These are phyloP conservation scores for Dugesia japonica DNA, from an alignment of 2,888 invertebrate genomes.

Conservation along the genomic window DNA sequence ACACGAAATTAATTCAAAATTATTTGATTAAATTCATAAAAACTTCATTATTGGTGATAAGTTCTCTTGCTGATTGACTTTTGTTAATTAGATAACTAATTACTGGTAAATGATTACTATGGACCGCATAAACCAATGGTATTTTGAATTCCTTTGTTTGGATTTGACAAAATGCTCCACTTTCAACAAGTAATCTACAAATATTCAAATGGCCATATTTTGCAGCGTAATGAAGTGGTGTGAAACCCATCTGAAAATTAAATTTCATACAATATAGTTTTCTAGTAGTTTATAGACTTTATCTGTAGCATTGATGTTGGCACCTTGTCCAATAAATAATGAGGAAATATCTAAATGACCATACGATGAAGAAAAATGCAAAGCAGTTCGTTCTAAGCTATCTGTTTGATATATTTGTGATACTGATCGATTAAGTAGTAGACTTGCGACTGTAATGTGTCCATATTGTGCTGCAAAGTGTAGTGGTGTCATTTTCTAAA, in stretches of 20 bases:
- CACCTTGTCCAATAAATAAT: neutral
- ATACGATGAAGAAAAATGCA: neutral
- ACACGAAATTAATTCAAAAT: constrained; percentile 35
- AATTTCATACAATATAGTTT: neutral
- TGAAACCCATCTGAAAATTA: constrained; percentile 37
- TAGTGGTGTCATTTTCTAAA: neutral
- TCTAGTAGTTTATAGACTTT: neutral
- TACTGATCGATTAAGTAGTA: neutral
- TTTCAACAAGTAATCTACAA: constrained; percentile 78
- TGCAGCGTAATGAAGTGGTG: constrained; percentile 45
- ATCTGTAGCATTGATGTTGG: neutral
- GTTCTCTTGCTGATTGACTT: constrained; percentile 82
- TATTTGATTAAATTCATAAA: neutral
- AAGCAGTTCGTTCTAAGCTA: neutral
- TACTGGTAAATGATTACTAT: constrained; percentile 89
- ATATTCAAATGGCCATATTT: constrained; percentile 70
- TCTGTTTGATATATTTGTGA: neutral
- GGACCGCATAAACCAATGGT: constrained; percentile 92
- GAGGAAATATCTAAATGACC: neutral
- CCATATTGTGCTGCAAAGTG: neutral
- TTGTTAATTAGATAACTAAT: constrained; percentile 84
- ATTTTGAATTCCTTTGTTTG: constrained; percentile 79
- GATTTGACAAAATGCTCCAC: constrained; percentile 74
- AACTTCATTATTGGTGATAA: constrained; percentile 86
- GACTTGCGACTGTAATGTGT: neutral